Evolutionary conservation across 92 coral and sea anemone genomes (phyloP).

Genomic region (Virgularia gustaviana): DNA sequence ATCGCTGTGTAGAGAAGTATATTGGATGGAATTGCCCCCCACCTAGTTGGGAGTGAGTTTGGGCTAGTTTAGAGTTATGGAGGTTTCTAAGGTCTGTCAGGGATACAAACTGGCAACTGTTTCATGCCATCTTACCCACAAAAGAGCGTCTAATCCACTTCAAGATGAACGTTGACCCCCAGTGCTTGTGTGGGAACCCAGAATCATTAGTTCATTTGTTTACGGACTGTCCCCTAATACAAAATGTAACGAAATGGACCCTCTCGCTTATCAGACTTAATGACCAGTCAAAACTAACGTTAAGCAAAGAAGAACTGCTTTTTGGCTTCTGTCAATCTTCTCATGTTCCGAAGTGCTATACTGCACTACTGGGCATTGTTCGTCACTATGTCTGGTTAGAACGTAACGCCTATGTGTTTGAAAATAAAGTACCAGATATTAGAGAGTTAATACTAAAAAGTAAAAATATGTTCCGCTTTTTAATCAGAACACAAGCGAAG

Average conservation of each 20-base stretch:
- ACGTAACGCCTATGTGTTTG: background rate
- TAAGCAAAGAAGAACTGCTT: background rate
- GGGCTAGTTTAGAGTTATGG: background rate
- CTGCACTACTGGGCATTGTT: background rate
- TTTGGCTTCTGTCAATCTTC: background rate
- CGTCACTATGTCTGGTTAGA: background rate
- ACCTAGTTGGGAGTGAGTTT: background rate
- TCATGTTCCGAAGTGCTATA: background rate
- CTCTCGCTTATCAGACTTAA: background rate
- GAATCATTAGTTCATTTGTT: background rate
- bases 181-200: constrained; percentile 7
- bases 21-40: background rate
- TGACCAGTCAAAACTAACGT: background rate
- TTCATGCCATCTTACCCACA: too few relatives aligned
- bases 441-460: too few relatives aligned
- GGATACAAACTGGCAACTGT: background rate
- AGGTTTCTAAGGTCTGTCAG: background rate
- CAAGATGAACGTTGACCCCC: background rate
- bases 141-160: constrained; percentile 12
- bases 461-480: too few relatives aligned
- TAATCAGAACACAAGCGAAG: too few relatives aligned
- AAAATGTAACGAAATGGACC: background rate
- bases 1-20: background rate
- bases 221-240: background rate
- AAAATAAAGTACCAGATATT: too few relatives aligned